These are phyloP conservation scores for Lepidonotus clava DNA, from an alignment of 2,888 invertebrate genomes.

Conservation along the genomic window DNA sequence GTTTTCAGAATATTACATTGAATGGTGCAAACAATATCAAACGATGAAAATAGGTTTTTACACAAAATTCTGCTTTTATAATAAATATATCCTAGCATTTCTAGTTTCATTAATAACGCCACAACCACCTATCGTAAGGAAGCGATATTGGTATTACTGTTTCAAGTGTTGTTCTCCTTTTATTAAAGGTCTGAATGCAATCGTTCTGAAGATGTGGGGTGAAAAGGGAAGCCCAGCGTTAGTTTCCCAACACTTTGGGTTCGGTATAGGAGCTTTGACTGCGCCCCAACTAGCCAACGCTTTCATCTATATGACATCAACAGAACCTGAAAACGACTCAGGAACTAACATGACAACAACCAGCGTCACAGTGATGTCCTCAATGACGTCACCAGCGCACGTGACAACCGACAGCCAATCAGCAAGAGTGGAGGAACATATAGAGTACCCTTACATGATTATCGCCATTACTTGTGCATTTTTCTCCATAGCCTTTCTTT, in stretches of 20 bases:
- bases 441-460: slow-evolving; percentile 26
- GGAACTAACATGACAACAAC: background rate
- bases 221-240: slow-evolving; percentile 68
- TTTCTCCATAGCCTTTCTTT: background rate
- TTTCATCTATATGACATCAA: slow-evolving; percentile 59
- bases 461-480: background rate
- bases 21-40: too few relatives aligned
- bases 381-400: background rate
- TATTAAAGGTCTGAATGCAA: slow-evolving; percentile 67
- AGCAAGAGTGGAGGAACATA: background rate
- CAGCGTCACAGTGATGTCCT: background rate
- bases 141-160: too few relatives aligned
- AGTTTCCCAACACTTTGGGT: slow-evolving; percentile 69
- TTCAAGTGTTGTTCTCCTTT: background rate
- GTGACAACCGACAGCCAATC: too few relatives aligned
- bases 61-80: too few relatives aligned
- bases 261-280: slow-evolving; percentile 71
- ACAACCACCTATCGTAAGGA: too few relatives aligned
- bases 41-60: too few relatives aligned
- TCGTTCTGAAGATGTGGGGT: slow-evolving; percentile 67
- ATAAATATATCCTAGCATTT: too few relatives aligned
- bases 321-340: background rate
- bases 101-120: too few relatives aligned
- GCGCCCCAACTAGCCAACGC: slow-evolving; percentile 69
- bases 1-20: too few relatives aligned